Percentiles rank a stretch among this genome's conserved stretches.
Conservation (phyloP, 2,888 invertebrate genomes). For the Sussaba pulchella region DNA sequence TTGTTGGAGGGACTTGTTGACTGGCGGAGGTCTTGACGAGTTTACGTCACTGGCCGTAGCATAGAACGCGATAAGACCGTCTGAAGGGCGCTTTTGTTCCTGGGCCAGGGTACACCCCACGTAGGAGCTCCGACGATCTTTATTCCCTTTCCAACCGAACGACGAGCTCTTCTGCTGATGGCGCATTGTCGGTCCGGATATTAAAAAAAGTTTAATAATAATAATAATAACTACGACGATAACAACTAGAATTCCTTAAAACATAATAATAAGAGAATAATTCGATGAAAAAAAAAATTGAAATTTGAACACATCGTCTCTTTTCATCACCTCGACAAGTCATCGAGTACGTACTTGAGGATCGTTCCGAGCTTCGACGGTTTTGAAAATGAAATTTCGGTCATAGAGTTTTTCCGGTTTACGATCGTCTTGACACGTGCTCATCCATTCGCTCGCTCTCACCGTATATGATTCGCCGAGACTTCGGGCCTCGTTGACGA, state of each 20-base stretch:
- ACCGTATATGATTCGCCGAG: conserved; percentile 24
- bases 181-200: neutral
- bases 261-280: too few species aligned
- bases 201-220: too few species aligned
- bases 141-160: conserved; percentile 11
- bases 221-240: too few species aligned
- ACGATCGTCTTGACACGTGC: neutral
- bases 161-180: conserved; percentile 13
- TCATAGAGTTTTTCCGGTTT: too few species aligned
- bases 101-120: conserved; percentile 22
- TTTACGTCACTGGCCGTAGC: conserved; percentile 62
- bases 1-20: too few species aligned
- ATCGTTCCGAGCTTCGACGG: too few species aligned
- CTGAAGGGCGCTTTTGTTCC: conserved; percentile 39
- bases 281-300: too few species aligned
- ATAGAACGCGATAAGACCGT: conserved; percentile 63
- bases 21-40: conserved; percentile 67
- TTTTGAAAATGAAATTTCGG: too few species aligned
- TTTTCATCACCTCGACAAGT: too few species aligned
- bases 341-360: too few species aligned
- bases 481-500: conserved; percentile 27
- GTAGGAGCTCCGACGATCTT: conserved; percentile 10
- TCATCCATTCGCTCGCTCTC: neutral
- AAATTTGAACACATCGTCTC: too few species aligned
- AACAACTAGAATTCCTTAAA: too few species aligned